These are phyloP conservation scores for Alitta virens DNA, from an alignment of 2,888 invertebrate species.

Conservation along the genomic window DNA sequence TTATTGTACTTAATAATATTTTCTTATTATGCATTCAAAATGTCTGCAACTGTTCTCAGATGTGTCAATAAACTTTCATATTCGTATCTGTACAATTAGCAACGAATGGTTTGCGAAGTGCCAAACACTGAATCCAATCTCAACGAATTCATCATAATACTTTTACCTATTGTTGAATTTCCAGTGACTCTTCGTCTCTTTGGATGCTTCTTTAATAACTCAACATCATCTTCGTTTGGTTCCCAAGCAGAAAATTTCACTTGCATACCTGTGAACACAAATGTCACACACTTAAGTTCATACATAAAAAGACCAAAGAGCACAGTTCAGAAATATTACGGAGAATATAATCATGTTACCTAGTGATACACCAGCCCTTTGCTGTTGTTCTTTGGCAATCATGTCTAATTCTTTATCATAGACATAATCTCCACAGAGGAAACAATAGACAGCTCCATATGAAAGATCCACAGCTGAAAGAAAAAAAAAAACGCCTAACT, in stretches of 20 bases:
- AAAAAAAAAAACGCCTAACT: neutral
- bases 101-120: too few relatives aligned
- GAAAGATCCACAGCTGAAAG: conserved; percentile 72
- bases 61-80: too few relatives aligned
- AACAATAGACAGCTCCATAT: conserved; percentile 87
- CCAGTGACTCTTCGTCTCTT: conserved; percentile 77
- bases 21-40: neutral
- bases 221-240: conserved; percentile 74
- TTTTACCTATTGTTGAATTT: conserved; percentile 76
- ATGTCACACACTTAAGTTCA: neutral
- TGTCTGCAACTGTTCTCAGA: too few relatives aligned
- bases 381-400: conserved; percentile 52
- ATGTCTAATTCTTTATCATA: conserved; percentile 73
- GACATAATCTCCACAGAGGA: conserved; percentile 86
- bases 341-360: conserved; percentile 12
- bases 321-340: too few relatives aligned
- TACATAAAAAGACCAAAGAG: too few relatives aligned
- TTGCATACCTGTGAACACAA: conserved; percentile 36
- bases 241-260: conserved; percentile 73
- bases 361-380: conserved; percentile 32
- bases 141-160: neutral
- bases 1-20: too few relatives aligned
- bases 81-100: neutral
- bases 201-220: conserved; percentile 73
- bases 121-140: neutral